Base-by-base conservation (phyloP, 2,113 vertebrate species). In the Antechinus stuartii region DNA sequence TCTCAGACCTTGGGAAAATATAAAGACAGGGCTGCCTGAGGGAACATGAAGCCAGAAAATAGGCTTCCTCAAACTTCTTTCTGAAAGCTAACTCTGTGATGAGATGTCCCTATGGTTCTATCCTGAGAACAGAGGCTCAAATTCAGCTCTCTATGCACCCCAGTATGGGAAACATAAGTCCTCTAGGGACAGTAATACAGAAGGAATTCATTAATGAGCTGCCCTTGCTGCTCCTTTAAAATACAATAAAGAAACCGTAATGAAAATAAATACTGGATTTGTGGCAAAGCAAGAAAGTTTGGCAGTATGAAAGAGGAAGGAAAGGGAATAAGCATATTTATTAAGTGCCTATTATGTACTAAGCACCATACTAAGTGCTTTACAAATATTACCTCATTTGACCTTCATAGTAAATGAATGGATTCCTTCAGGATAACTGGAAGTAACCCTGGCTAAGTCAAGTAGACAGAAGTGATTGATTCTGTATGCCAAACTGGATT, bases 31-130 rank as follows among this genome's bases (percentile, higher is more conserved):
- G 92, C 84, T 95, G 90, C 55, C 47, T 90, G 42, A 95, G 55
- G 91, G 84, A 47, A 92, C 50, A 50, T 50, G 50, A 0, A 50
- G 3, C 89, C 90, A 91, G 42, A 95, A 92, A 94, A 94, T 50
- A 95, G 91, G 52, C 46, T 89, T 89, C 27, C 93, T 97, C 50
- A 94, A 46, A 54, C 50, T 95, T 93, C 50, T 84, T 2, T 84
- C 53, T 92, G 49, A 95, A 54, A n/a, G 52, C 90, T 91, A 16
- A 52, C 52, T 53, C 49, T 92, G 94, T 91, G 91, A 94, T 35
- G 90, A 90, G 35, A 84, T 8, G 50, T 93, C 89, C 92, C 89
- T 26, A 19, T 91, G 55, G 47, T 68, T 57, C 95, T 55, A 91
- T 27, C 61, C 91, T 90, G 8, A 53, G 9, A 91, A 92, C 76